Conservation (phyloP, 2,888 invertebrate genomes). For the Yponomeuta plumbellus region DNA sequence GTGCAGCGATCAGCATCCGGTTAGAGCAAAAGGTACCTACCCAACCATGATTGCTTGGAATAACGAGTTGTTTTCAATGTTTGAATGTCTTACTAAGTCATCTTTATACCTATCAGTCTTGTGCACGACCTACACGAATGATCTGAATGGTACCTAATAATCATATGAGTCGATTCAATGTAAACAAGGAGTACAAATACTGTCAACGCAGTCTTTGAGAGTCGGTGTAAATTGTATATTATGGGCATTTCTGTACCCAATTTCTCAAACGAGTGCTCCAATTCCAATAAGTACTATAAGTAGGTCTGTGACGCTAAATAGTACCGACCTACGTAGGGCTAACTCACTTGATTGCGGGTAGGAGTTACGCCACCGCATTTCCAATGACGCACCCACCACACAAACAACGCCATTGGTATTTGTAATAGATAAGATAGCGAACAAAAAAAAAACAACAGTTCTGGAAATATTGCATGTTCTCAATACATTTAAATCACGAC, state of each 20-base stretch:
- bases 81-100: background rate
- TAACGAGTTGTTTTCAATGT: background rate
- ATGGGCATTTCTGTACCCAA: background rate
- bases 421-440: slow-evolving; percentile 11
- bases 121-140: slow-evolving; percentile 8
- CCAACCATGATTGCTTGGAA: background rate
- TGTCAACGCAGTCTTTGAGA: background rate
- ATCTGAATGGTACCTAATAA: background rate
- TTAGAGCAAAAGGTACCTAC: background rate
- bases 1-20: slow-evolving; percentile 13
- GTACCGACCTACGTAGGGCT: background rate
- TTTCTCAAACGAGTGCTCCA: background rate
- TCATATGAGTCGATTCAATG: background rate
- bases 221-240: too few species aligned
- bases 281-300: background rate
- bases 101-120: background rate
- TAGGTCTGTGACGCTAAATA: background rate
- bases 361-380: slow-evolving; percentile 4
- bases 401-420: slow-evolving; percentile 11
- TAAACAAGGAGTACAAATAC: background rate
- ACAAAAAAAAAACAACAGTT: slow-evolving; percentile 3
- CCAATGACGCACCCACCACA: slow-evolving; percentile 2
- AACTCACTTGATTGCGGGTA: background rate
- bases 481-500: background rate
- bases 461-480: background rate